Percentiles rank a stretch among this genome's conserved stretches.
Evolutionary conservation across 2,888 invertebrate species (phyloP).

Genomic region (Altica lythri): DNA sequence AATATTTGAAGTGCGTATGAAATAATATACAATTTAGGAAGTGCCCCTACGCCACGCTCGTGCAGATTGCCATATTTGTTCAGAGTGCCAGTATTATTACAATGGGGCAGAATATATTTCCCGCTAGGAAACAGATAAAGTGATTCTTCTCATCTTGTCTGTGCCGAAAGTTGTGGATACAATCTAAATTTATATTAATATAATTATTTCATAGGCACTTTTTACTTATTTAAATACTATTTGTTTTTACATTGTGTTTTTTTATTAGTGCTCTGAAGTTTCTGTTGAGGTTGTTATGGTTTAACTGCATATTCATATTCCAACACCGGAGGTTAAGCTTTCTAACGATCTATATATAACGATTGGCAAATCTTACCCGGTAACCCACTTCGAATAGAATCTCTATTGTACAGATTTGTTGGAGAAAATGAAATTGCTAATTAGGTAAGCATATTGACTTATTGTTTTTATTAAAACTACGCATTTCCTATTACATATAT

Average conservation of each 20-base stretch:
- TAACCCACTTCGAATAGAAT: conserved; percentile 81
- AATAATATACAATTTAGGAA: too few relatives aligned
- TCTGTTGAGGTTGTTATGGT: conserved; percentile 98
- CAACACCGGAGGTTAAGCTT: conserved; percentile 98
- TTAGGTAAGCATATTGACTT: too few relatives aligned
- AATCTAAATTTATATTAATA: too few relatives aligned
- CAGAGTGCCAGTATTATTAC: background rate
- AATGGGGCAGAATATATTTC: conserved; percentile 3
- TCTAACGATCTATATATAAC: conserved; percentile 99
- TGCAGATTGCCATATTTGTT: background rate
- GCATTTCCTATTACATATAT: background rate
- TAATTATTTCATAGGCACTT: too few relatives aligned
- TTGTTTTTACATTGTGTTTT: background rate
- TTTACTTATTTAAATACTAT: too few relatives aligned
- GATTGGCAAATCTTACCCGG: conserved; percentile 99
- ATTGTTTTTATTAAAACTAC: too few relatives aligned
- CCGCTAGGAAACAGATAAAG: conserved; percentile 6
- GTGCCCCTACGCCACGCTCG: conserved; percentile 11
- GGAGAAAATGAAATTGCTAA: too few relatives aligned
- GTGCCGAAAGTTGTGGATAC: conserved; percentile 8
- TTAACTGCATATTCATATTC: conserved; percentile 98
- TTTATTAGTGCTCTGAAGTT: conserved; percentile 82
- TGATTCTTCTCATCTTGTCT: background rate
- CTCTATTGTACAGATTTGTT: conserved; percentile 81
- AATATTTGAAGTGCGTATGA: background rate